Conservation (phyloP, 92 coral and sea anemone genomes). For the Porites evermanni region DNA sequence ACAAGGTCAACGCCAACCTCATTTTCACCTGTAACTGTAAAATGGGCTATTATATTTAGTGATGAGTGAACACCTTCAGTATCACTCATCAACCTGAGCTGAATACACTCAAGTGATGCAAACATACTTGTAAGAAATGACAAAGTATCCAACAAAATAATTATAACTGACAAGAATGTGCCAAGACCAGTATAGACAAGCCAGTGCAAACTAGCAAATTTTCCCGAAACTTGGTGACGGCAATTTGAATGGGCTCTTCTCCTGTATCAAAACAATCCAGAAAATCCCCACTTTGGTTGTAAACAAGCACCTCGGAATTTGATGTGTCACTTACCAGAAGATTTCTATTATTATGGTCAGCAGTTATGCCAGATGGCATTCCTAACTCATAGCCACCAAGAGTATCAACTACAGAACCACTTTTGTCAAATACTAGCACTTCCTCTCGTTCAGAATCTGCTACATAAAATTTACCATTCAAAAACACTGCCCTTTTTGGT, state of each 20-base stretch:
- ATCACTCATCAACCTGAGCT: no score
- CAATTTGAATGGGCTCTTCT: conserved; percentile 14
- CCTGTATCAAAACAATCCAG: conserved; percentile 3
- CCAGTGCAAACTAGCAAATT: conserved; percentile 21
- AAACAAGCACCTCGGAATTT: neutral
- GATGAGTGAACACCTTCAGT: no score
- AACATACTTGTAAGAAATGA: no score
- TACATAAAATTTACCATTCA: conserved; percentile 44
- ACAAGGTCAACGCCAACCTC: no score
- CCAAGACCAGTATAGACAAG: no score
- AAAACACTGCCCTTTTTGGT: conserved; percentile 36
- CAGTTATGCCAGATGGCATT: conserved; percentile 22
- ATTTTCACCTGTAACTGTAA: no score
- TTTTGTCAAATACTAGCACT: conserved; percentile 36
- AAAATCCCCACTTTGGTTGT: conserved; percentile 14
- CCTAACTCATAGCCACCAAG: neutral
- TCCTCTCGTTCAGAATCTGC: neutral
- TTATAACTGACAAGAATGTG: no score
- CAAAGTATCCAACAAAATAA: no score
- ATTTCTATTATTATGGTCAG: conserved; percentile 19
- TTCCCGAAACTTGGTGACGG: conserved; percentile 31
- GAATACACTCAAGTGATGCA: no score
- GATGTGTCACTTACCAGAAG: conserved; percentile 21
- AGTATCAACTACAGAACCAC: conserved; percentile 16
- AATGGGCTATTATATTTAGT: no score